Conservation (phyloP, 2,888 invertebrate species). For the Nomada fabriciana region DNA sequence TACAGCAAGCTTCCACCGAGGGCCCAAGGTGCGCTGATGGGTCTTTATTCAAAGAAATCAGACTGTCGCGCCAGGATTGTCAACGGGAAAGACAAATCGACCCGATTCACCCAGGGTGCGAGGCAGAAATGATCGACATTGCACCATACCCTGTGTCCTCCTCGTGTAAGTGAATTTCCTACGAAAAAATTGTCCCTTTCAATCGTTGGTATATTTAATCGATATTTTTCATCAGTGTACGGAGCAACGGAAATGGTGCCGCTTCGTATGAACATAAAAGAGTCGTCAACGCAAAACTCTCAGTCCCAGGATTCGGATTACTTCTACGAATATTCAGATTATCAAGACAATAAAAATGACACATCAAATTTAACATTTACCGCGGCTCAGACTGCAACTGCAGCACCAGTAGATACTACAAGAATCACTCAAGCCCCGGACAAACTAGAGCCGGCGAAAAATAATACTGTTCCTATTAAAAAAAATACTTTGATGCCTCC, state of each 20-base stretch:
- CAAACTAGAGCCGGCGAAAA: constrained; percentile 25
- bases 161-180: constrained; percentile 45
- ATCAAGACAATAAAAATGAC: constrained; percentile 86
- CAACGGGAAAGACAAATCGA: constrained; percentile 85
- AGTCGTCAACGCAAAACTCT: constrained; percentile 84
- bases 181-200: background rate
- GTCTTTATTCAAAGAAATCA: constrained; percentile 89
- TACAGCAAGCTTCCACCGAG: constrained; percentile 90
- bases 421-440: constrained; percentile 66
- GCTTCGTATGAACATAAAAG: constrained; percentile 86
- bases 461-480: constrained; percentile 60
- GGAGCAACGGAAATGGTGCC: constrained; percentile 87
- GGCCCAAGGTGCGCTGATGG: constrained; percentile 94
- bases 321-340: constrained; percentile 93
- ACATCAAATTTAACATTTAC: constrained; percentile 25
- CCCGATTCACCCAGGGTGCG: constrained; percentile 89
- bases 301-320: constrained; percentile 86
- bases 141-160: constrained; percentile 65
- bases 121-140: constrained; percentile 87
- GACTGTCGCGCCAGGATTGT: constrained; percentile 90
- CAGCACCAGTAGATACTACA: constrained; percentile 24
- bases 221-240: constrained; percentile 69
- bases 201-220: background rate
- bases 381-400: constrained; percentile 26
- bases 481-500: constrained; percentile 79